These are phyloP conservation scores for Dreissena polymorpha DNA, from an alignment of 1,140 invertebrate genomes.

Conservation along the genomic window DNA sequence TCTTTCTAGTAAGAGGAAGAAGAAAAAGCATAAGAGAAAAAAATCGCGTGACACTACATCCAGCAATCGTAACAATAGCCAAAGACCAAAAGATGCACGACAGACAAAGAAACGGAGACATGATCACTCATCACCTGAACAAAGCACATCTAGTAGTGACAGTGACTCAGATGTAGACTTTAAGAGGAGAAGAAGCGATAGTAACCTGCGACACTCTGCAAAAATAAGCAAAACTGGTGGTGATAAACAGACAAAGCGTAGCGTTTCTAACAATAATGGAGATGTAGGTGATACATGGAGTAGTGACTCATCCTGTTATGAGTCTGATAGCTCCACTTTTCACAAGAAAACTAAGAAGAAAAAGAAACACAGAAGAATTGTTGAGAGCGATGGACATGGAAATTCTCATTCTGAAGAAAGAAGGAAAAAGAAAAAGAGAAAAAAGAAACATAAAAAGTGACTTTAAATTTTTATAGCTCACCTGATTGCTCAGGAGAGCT, in stretches of 20 bases:
- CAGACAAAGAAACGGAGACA: too few relatives aligned
- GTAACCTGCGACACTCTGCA: not conserved
- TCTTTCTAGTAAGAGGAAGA: constrained; percentile 51
- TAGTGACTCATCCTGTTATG: too few relatives aligned
- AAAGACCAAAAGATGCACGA: too few relatives aligned
- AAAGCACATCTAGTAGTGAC: not conserved
- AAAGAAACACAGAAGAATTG: constrained; percentile 7
- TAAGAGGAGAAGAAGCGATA: not conserved
- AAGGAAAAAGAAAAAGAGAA: not conserved
- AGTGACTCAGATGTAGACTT: constrained; percentile 17
- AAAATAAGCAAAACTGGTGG: too few relatives aligned
- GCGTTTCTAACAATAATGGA: too few relatives aligned
- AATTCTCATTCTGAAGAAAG: constrained; percentile 9
- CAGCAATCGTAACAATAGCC: not conserved
- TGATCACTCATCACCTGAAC: too few relatives aligned
- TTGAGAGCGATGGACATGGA: not conserved
- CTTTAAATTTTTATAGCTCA: too few relatives aligned
- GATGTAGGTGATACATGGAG: too few relatives aligned
- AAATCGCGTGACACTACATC: not conserved
- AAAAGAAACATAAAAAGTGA: constrained; percentile 14
- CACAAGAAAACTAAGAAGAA: not conserved
- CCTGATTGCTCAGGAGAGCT: too few relatives aligned
- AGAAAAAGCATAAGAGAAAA: constrained; percentile 23
- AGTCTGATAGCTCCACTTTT: too few relatives aligned
- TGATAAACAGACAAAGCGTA: too few relatives aligned